A percentile compares a stretch with the other conserved stretches of the same genome.
phyloP scores from a whole-genome alignment of 2,888 invertebrate species.

The Hanleya hanleyi region DNA sequence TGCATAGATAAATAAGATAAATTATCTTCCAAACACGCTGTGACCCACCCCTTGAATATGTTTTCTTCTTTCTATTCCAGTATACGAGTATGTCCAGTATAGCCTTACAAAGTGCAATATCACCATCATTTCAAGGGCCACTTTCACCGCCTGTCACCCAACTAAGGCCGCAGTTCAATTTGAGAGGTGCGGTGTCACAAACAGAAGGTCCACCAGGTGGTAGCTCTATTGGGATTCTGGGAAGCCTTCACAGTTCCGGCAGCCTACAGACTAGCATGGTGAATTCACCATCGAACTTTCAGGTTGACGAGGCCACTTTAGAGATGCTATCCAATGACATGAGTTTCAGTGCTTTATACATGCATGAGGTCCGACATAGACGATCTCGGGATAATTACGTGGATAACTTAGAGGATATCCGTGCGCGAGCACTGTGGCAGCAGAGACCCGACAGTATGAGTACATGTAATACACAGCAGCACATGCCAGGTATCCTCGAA shows the following conservation, averaged over 20 bases:
- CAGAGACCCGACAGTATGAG: background rate
- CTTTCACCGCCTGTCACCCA: constrained; percentile 26
- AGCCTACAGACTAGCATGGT: constrained; percentile 7
- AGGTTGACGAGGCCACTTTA: constrained; percentile 56
- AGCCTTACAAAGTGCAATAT: constrained; percentile 44
- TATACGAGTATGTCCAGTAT: constrained; percentile 57
- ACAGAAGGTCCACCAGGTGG: constrained; percentile 63
- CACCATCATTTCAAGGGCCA: constrained; percentile 28
- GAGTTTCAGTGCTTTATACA: constrained; percentile 71
- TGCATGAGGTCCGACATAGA: constrained; percentile 68
- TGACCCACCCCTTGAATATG: too few species aligned
- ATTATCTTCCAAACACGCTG: too few species aligned
- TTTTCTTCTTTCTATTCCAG: constrained; percentile 35
- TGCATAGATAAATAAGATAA: too few species aligned
- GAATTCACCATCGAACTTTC: constrained; percentile 30
- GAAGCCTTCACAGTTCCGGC: constrained; percentile 44
- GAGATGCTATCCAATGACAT: constrained; percentile 69
- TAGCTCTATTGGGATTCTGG: constrained; percentile 42
- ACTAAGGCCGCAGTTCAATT: background rate
- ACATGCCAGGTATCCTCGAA: constrained; percentile 55
- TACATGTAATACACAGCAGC: constrained; percentile 7
- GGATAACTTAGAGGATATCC: constrained; percentile 53
- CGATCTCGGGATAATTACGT: constrained; percentile 41
- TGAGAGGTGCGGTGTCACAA: constrained; percentile 64
- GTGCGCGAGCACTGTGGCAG: constrained; percentile 53